Percentiles rank a stretch among this genome's conserved stretches.
Evolutionary conservation across 2,113 vertebrate genomes (phyloP).

Genomic region (Thinocorus orbignyianus): DNA sequence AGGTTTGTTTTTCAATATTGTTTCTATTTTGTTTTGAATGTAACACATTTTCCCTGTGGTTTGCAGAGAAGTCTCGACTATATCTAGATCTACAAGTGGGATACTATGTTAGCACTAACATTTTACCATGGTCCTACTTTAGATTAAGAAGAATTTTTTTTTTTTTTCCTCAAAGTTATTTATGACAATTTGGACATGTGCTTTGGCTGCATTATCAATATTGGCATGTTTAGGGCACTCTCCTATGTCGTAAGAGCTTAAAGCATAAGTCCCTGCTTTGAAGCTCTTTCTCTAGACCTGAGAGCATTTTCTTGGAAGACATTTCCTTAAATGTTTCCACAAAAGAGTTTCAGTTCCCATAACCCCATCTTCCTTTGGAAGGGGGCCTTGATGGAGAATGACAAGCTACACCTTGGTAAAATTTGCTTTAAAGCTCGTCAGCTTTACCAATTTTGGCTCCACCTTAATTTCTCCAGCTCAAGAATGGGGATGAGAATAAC

Average conservation of each 20-base stretch:
- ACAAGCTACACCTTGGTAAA: neutral
- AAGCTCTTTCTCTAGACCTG: neutral
- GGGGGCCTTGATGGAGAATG: fast-evolving
- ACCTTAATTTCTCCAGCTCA: neutral
- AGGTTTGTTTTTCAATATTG: neutral
- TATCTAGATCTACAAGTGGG: neutral
- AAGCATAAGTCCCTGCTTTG: neutral
- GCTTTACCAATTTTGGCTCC: neutral
- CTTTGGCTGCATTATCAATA: neutral
- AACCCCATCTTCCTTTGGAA: neutral
- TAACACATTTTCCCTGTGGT: fast-evolving
- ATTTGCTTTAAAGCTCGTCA: neutral
- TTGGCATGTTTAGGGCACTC: neutral
- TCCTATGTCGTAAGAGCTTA: neutral
- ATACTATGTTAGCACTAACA: neutral
- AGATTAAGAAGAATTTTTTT: neutral
- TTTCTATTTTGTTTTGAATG: neutral
- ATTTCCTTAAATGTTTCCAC: neutral
- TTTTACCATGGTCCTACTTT: neutral
- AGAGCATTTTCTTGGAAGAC: neutral
- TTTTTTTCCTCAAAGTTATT: neutral
- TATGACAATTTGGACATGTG: neutral
- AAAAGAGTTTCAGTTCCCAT: neutral
- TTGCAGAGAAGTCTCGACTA: neutral
- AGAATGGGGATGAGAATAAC: fast-evolving